Evolutionary conservation across 2,888 invertebrate species (phyloP).

Genomic region (Euspilapteryx auroguttella): DNA sequence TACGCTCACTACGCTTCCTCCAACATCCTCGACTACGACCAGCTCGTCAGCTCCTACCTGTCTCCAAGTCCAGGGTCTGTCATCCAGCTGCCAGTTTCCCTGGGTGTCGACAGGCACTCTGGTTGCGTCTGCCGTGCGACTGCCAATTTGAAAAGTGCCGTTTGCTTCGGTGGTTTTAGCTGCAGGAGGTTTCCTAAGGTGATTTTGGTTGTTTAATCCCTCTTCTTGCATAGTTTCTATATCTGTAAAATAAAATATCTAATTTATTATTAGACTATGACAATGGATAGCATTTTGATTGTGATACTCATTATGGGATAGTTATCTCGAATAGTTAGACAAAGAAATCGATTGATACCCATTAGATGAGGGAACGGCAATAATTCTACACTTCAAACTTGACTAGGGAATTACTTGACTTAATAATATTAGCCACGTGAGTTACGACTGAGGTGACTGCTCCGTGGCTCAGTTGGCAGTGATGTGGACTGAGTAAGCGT

Average conservation of each 20-base stretch:
- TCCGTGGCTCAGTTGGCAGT: too few species aligned
- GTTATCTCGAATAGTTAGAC: too few species aligned
- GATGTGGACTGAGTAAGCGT: too few species aligned
- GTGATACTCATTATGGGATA: too few species aligned
- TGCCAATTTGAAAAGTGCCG: slow-evolving; percentile 20
- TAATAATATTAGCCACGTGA: too few species aligned
- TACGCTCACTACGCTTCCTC: slow-evolving; percentile 28
- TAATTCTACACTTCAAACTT: too few species aligned
- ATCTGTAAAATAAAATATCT: slow-evolving; percentile 3
- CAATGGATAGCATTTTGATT: too few species aligned
- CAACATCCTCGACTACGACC: slow-evolving; percentile 29
- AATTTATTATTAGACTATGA: too few species aligned
- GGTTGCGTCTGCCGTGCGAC: slow-evolving; percentile 56
- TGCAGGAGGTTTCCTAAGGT: slow-evolving; percentile 54
- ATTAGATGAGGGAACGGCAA: too few species aligned
- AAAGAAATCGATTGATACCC: too few species aligned
- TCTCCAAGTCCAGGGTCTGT: slow-evolving; percentile 17
- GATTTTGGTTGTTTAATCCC: slow-evolving; percentile 5
- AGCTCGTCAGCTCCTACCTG: slow-evolving; percentile 19
- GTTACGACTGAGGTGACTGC: too few species aligned
- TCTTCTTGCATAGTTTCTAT: background rate
- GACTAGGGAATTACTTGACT: too few species aligned
- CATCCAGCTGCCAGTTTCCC: slow-evolving; percentile 24
- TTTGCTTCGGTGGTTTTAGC: slow-evolving; percentile 56
- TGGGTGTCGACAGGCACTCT: slow-evolving; percentile 29